Conservation (phyloP, 2,797 vertebrate species). For the Crax fasciolata region DNA sequence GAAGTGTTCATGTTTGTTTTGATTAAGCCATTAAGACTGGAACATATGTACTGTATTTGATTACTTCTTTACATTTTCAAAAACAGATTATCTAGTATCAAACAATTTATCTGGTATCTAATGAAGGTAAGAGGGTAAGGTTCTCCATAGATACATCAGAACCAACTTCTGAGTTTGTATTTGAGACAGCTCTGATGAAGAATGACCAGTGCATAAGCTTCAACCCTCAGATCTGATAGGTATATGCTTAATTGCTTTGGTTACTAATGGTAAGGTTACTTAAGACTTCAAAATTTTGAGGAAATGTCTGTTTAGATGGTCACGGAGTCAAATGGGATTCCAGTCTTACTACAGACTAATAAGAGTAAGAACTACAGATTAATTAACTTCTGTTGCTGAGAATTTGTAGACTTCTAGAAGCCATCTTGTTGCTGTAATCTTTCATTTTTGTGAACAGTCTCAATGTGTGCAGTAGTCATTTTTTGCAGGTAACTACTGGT, state of each 20-base stretch:
- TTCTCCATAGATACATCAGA: background rate
- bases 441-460: background rate
- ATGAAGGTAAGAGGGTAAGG: background rate
- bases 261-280: background rate
- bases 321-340: background rate
- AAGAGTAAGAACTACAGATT: background rate
- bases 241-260: background rate
- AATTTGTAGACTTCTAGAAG: background rate
- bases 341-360: background rate
- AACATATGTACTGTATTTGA: background rate
- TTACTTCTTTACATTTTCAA: background rate
- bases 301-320: background rate
- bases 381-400: background rate
- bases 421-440: background rate
- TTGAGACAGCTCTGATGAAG: background rate
- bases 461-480: background rate
- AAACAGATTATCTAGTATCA: background rate
- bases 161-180: background rate
- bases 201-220: background rate
- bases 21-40: background rate
- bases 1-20: background rate
- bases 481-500: background rate
- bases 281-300: background rate
- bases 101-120: background rate
- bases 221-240: background rate